Evolutionary conservation across 2,888 invertebrate species (phyloP).

Genomic region (Drosophila meridionalis): DNA sequence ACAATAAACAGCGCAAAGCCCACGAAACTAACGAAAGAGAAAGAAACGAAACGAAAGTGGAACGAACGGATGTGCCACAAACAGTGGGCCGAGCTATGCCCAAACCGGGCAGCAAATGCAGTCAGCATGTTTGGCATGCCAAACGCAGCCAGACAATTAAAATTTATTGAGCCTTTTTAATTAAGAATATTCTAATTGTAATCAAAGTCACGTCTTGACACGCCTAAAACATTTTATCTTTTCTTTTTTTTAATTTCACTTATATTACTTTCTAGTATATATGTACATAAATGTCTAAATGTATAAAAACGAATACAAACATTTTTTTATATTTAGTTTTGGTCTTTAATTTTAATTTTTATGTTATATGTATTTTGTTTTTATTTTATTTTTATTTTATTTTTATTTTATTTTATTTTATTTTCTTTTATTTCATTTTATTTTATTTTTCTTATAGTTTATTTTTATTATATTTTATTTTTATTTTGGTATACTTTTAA

Average conservation of each 20-base stretch:
- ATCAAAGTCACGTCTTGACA: slow-evolving; percentile 25
- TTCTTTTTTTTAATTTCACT: neutral
- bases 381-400: too few species aligned
- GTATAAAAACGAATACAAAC: neutral
- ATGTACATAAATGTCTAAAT: neutral
- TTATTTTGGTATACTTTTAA: too few species aligned
- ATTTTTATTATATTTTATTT: too few species aligned
- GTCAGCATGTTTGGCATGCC: slow-evolving; percentile 31
- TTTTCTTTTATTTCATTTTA: neutral
- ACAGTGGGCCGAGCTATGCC: slow-evolving; percentile 58
- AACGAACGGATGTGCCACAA: slow-evolving; percentile 71
- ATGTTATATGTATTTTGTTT: too few species aligned
- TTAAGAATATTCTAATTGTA: slow-evolving; percentile 32
- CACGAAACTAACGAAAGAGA: slow-evolving; percentile 25
- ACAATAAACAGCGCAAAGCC: slow-evolving; percentile 24
- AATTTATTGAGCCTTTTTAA: neutral
- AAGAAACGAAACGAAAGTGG: slow-evolving; percentile 70
- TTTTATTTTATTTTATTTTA: too few species aligned
- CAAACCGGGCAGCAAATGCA: slow-evolving; percentile 12
- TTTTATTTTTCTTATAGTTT: neutral
- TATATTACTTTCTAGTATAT: slow-evolving; percentile 16
- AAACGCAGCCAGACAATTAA: neutral
- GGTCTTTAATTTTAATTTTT: too few species aligned
- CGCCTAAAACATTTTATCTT: neutral
- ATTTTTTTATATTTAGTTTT: neutral